Evolutionary conservation across 2,113 vertebrate genomes (phyloP).

Genomic region (Cyphomyrus discorhynchus): DNA sequence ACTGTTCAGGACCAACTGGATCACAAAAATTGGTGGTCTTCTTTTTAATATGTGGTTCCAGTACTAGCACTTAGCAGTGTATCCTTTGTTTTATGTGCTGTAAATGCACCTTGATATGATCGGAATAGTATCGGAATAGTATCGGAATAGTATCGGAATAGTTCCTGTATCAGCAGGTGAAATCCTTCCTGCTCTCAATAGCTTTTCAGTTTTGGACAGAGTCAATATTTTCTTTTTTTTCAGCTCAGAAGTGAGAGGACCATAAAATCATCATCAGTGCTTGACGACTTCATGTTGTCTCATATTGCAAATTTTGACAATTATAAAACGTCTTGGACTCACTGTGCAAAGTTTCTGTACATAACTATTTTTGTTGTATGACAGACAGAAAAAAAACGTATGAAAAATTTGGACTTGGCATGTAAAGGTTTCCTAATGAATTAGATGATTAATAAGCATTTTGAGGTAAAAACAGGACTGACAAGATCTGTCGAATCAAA

Average conservation of each 20-base stretch:
- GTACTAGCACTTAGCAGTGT: background rate
- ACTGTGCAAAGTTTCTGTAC: background rate
- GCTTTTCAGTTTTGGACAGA: background rate
- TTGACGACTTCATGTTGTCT: background rate
- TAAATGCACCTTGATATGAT: background rate
- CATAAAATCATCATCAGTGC: background rate
- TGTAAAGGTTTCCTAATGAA: background rate
- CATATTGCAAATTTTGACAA: background rate
- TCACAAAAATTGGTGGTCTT: background rate
- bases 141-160: background rate
- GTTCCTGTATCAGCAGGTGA: background rate
- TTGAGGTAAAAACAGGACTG: background rate
- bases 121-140: background rate
- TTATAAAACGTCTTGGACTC: background rate
- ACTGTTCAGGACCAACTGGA: background rate
- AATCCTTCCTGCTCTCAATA: background rate
- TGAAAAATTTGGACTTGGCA: background rate
- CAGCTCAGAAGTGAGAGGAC: background rate
- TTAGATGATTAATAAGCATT: no score
- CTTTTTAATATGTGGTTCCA: background rate
- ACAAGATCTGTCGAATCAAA: background rate
- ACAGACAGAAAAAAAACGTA: background rate
- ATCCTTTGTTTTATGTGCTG: background rate
- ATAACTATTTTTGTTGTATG: background rate
- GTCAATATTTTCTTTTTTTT: background rate